phyloP scores from a whole-genome alignment of 2,113 vertebrate species.

The Python bivittatus region DNA sequence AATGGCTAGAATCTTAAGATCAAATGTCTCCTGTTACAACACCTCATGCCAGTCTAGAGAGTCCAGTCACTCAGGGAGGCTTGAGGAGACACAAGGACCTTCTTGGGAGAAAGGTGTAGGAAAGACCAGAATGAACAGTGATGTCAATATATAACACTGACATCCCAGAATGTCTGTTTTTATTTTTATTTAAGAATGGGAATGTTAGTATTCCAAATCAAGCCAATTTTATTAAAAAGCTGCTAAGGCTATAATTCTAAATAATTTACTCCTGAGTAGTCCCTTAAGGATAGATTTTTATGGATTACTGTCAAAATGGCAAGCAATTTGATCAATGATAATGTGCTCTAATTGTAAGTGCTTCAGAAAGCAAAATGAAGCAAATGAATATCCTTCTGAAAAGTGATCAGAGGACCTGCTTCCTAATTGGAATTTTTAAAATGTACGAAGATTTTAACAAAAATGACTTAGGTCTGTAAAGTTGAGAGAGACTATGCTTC shows the following conservation, averaged over 20 bases:
- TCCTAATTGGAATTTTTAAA: conserved; percentile 8
- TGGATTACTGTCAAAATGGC: neutral
- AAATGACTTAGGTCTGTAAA: neutral
- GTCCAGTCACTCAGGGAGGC: neutral
- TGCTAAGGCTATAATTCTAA: neutral
- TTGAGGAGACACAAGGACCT: neutral
- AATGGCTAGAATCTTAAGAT: no score
- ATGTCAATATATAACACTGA: no score
- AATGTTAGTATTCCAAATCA: neutral
- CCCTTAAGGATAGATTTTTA: neutral
- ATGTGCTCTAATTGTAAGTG: conserved; percentile 7
- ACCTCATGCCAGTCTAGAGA: neutral
- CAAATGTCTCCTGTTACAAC: neutral
- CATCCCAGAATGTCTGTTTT: neutral
- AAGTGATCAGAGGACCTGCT: conserved; percentile 31
- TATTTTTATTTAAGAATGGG: neutral
- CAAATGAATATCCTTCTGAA: conserved; percentile 25
- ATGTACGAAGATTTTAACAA: neutral
- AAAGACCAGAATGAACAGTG: no score
- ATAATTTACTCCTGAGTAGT: conserved; percentile 3
- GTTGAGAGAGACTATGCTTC: neutral
- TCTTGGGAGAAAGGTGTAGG: neutral
- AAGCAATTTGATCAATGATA: neutral
- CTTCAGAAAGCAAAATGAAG: conserved; percentile 18
- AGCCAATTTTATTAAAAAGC: neutral